Conservation (phyloP, 2,113 vertebrate genomes). For the Lasiurus borealis region DNA sequence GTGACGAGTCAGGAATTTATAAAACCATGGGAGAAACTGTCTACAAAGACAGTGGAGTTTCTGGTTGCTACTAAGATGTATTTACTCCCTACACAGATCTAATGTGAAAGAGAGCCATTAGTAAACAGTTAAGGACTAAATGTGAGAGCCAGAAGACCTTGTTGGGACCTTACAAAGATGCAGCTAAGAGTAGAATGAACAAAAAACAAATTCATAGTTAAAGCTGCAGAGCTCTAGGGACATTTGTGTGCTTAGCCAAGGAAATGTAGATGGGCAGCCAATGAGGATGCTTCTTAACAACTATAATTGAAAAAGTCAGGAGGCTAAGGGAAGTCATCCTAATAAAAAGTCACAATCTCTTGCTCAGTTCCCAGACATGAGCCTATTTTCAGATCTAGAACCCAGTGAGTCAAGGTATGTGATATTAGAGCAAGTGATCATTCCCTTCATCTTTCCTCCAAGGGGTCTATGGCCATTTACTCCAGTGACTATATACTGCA, state of each 20-base stretch:
- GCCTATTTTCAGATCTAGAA: conserved; percentile 6
- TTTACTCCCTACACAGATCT: neutral
- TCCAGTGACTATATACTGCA: neutral
- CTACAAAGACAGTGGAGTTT: neutral
- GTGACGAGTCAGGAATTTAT: neutral
- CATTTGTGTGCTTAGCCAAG: neutral
- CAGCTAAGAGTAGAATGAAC: neutral
- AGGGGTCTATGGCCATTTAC: neutral
- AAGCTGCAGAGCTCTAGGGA: neutral
- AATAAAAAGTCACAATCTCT: neutral
- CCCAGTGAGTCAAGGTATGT: neutral
- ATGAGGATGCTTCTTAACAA: neutral
- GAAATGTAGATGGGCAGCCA: neutral
- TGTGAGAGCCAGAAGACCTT: neutral
- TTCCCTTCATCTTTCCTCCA: neutral
- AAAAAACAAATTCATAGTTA: neutral
- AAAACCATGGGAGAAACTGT: neutral
- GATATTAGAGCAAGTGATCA: neutral
- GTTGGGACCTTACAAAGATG: conserved; percentile 18
- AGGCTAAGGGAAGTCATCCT: neutral
- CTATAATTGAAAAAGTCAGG: neutral
- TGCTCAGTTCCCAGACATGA: neutral
- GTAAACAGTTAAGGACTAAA: neutral
- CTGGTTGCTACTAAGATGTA: neutral
- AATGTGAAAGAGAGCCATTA: neutral